A percentile compares a stretch with the other conserved stretches of the same genome.
Evolutionary conservation across 2,113 vertebrate species (phyloP).

Genomic region (Salminus brasiliensis): DNA sequence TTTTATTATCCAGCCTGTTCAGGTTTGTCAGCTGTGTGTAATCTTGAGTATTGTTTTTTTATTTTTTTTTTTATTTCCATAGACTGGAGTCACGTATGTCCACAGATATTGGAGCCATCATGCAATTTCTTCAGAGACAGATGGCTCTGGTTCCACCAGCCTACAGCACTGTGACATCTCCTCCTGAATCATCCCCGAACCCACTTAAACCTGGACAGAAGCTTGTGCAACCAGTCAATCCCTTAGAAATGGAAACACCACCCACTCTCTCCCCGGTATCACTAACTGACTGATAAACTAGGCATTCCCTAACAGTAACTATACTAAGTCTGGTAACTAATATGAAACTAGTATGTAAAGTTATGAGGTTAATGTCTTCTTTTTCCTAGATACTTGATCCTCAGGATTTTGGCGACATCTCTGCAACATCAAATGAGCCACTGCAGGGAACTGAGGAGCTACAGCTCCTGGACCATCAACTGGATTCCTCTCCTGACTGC

Average conservation of each 20-base stretch:
- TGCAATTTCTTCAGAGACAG: slow-evolving; percentile 85
- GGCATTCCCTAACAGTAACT: background rate
- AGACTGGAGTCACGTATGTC: slow-evolving; percentile 84
- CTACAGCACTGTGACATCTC: slow-evolving; percentile 81
- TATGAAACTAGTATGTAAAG: too few species aligned
- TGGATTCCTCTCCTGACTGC: slow-evolving; percentile 8
- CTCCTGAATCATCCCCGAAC: slow-evolving; percentile 61
- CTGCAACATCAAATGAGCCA: slow-evolving; percentile 38
- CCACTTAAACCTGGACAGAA: slow-evolving; percentile 51
- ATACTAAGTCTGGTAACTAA: too few species aligned
- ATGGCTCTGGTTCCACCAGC: slow-evolving; percentile 78
- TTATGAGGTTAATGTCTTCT: background rate
- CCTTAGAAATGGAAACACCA: slow-evolving; percentile 55
- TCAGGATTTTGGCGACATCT: slow-evolving; percentile 52
- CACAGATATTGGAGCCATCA: slow-evolving; percentile 77
- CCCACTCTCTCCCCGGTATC: slow-evolving; percentile 38
- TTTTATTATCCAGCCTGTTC: background rate
- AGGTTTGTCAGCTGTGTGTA: background rate
- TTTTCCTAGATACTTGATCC: slow-evolving; percentile 67
- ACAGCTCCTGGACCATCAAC: slow-evolving; percentile 27
- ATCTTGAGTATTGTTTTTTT: background rate
- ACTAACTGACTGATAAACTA: background rate
- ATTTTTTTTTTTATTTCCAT: slow-evolving; percentile 25
- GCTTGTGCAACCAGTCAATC: slow-evolving; percentile 53
- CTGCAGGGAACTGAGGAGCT: slow-evolving; percentile 37